These are phyloP conservation scores for Balanococcus diminutus DNA, from an alignment of 2,888 invertebrate genomes.

Conservation along the genomic window DNA sequence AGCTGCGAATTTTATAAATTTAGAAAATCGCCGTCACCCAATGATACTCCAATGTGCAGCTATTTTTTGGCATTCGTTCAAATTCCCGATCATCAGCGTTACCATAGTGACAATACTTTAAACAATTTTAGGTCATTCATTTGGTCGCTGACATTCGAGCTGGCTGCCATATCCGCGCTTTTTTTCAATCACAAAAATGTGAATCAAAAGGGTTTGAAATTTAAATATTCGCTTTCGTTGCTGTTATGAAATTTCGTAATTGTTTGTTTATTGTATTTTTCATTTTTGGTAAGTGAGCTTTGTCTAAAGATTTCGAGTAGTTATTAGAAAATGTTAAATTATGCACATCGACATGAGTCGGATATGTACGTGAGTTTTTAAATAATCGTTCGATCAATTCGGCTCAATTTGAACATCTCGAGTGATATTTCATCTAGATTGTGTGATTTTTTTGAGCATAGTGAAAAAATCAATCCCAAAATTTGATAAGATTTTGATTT, in stretches of 20 bases:
- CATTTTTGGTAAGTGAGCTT: background rate
- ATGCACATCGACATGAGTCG: background rate
- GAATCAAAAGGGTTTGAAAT: background rate
- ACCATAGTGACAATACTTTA: slow-evolving; percentile 43
- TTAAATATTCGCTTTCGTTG: background rate
- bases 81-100: slow-evolving; percentile 40
- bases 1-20: slow-evolving; percentile 4
- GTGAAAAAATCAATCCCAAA: too few relatives aligned
- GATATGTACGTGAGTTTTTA: background rate
- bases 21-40: background rate
- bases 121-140: slow-evolving; percentile 48
- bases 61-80: slow-evolving; percentile 35
- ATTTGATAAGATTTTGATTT: too few relatives aligned
- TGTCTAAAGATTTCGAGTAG: background rate
- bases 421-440: too few relatives aligned
- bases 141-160: slow-evolving; percentile 20
- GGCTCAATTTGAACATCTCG: background rate
- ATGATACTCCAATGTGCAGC: background rate
- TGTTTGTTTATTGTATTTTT: background rate
- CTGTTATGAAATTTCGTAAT: slow-evolving; percentile 14
- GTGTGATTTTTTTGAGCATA: background rate
- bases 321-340: background rate
- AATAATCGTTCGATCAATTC: background rate
- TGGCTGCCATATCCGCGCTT: background rate
- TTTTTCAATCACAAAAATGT: slow-evolving; percentile 11